Base-by-base conservation (phyloP, 2,888 invertebrate species). In the Oscheius sp. region DNA sequence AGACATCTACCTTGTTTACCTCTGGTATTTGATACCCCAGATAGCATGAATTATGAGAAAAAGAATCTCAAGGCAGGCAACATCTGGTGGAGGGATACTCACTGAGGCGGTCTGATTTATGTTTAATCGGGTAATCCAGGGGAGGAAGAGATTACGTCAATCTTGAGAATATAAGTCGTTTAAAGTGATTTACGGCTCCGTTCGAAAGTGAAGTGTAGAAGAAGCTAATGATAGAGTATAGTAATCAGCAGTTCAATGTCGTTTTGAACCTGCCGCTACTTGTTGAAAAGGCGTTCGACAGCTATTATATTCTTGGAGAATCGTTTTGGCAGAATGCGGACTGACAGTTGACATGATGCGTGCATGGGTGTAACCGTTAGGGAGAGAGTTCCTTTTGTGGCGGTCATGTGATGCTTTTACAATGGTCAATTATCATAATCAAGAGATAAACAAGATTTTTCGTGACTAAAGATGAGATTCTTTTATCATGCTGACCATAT, bases 81-180 rank as follows among this genome's bases (percentile, higher is more conserved):
- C 59, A 59, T 59, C 59, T 59, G 59, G 59, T 59, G 59, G 26
- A 38, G 17, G 54, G 36, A 36, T 33, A 32, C 54, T 54, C 59
- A 41, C 54, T n/a, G n/a, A 22, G 20, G 20, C 41, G 41, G 41
- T 30, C 36, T 59, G 59, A 59, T 59, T 59, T 59, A 59, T 59
- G 59, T 22, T 44, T 44, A 44, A 59, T 59, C 59, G 59, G 59
- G 54, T 20, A 47, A 47, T 47, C 47, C 47, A 47, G 47, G 24
- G 45, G 33, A 33, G 32, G 54, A 32, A 17, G 33, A n/a, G 33
- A 54, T 33, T 32, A n/a, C 22, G 54, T 54, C 33, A 54, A 54
- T 33, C 17, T 54, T 36, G 41, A 41, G 41, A 41, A 17, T 41
- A 41, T 14, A 41, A 41, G 41, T 41, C 41, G 12, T 41, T 41